phyloP scores from a whole-genome alignment of 2,113 vertebrate genomes.

The Oenanthe melanoleuca region DNA sequence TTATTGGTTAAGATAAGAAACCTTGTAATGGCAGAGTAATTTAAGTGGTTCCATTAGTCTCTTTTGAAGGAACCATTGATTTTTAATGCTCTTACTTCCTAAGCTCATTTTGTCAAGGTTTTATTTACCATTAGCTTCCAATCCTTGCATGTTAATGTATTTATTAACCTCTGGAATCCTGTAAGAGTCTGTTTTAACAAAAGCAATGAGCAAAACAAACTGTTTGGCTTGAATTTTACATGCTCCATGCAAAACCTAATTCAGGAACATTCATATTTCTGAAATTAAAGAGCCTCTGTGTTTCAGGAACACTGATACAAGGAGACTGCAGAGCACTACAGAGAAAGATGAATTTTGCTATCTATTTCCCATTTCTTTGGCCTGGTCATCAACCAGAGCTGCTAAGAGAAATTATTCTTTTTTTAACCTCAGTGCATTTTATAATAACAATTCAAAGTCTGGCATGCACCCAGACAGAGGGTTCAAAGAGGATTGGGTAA shows the following conservation, averaged over 20 bases:
- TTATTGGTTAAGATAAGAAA: conserved; percentile 36
- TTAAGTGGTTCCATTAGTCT: conserved; percentile 32
- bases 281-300: not conserved
- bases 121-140: conserved; percentile 47
- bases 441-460: not conserved
- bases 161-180: conserved; percentile 35
- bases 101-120: conserved; percentile 31
- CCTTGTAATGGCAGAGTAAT: conserved; percentile 29
- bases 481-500: not conserved
- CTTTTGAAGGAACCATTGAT: conserved; percentile 44
- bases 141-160: conserved; percentile 31
- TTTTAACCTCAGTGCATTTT: not conserved
- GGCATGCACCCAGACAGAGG: not conserved
- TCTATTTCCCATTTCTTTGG: not conserved
- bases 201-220: not conserved
- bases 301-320: not conserved
- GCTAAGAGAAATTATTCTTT: not conserved
- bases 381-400: not conserved
- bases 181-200: not conserved
- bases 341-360: not conserved
- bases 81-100: conserved; percentile 55
- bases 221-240: not conserved
- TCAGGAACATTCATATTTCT: not conserved
- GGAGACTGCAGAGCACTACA: not conserved
- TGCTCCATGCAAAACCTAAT: not conserved